Evolutionary conservation across 1,140 invertebrate species (phyloP).

Genomic region (Drosophila persimilis): DNA sequence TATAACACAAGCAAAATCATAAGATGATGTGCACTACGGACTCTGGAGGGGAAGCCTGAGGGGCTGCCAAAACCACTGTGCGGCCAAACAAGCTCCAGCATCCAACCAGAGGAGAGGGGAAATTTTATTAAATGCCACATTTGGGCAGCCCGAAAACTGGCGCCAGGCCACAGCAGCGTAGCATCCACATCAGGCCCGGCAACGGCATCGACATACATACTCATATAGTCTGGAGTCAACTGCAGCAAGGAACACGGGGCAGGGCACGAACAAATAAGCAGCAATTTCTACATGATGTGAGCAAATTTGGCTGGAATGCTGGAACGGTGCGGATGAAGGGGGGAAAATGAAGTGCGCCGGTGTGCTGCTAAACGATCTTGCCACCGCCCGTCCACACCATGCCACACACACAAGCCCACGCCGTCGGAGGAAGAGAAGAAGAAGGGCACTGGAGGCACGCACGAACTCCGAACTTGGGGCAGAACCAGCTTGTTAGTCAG

Average conservation of each 20-base stretch:
- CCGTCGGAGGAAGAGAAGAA: neutral
- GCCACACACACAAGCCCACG: slow-evolving; percentile 61
- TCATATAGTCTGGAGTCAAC: slow-evolving; percentile 49
- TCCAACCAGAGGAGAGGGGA: slow-evolving; percentile 25
- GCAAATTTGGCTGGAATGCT: slow-evolving; percentile 78
- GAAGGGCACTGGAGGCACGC: slow-evolving; percentile 30
- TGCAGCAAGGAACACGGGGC: slow-evolving; percentile 23
- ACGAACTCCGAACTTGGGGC: slow-evolving; percentile 69
- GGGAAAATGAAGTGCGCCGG: slow-evolving; percentile 73
- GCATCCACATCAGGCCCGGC: neutral
- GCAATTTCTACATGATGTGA: slow-evolving; percentile 77
- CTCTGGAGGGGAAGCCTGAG: slow-evolving; percentile 43
- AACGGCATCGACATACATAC: slow-evolving; percentile 18
- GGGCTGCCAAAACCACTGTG: slow-evolving; percentile 60
- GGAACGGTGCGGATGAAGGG: neutral
- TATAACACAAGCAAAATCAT: slow-evolving; percentile 43
- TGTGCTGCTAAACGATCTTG: slow-evolving; percentile 79
- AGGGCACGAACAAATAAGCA: slow-evolving; percentile 72
- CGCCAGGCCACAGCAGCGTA: slow-evolving; percentile 47
- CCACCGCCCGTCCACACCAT: slow-evolving; percentile 79
- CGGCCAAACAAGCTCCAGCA: slow-evolving; percentile 44
- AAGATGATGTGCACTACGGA: slow-evolving; percentile 3
- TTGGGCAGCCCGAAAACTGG: slow-evolving; percentile 74
- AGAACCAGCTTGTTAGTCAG: slow-evolving; percentile 49
- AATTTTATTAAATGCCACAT: slow-evolving; percentile 79